Conservation (phyloP, 2,113 vertebrate genomes). For the Gymnocephalus cernua region DNA sequence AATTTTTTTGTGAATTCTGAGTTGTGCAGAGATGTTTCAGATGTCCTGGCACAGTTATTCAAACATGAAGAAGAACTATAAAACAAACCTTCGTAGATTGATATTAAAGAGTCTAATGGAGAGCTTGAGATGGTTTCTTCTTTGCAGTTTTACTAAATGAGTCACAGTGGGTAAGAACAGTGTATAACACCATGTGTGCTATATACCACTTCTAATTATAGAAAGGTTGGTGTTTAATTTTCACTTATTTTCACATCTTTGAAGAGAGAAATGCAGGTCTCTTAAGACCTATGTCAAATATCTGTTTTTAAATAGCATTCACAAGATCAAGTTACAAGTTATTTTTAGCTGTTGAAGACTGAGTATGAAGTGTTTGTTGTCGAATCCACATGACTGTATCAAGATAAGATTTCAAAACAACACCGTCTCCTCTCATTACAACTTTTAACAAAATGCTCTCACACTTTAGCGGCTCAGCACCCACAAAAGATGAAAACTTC, state of each 20-base stretch:
- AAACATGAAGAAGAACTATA: conserved; percentile 1
- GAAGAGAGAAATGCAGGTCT: neutral
- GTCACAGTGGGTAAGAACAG: conserved; percentile 18
- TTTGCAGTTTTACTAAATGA: conserved; percentile 9
- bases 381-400: neutral
- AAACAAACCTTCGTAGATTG: conserved; percentile 9
- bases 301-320: neutral
- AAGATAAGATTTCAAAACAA: conserved; percentile 4
- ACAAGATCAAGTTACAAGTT: neutral
- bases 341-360: neutral
- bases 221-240: conserved; percentile 47
- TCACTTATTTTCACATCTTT: conserved; percentile 38
- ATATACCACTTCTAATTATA: conserved; percentile 40
- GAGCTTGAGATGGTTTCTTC: neutral
- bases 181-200: neutral
- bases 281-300: neutral
- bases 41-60: neutral
- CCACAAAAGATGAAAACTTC: conserved; percentile 7
- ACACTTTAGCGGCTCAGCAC: conserved; percentile 11
- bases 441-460: neutral
- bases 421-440: neutral
- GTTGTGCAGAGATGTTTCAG: conserved; percentile 7
- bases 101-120: neutral
- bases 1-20: conserved; percentile 31
- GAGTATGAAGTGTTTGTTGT: neutral